A percentile compares a stretch with the other conserved stretches of the same genome.
Conservation (phyloP, 2,888 invertebrate genomes). For the Zygaena filipendulae region DNA sequence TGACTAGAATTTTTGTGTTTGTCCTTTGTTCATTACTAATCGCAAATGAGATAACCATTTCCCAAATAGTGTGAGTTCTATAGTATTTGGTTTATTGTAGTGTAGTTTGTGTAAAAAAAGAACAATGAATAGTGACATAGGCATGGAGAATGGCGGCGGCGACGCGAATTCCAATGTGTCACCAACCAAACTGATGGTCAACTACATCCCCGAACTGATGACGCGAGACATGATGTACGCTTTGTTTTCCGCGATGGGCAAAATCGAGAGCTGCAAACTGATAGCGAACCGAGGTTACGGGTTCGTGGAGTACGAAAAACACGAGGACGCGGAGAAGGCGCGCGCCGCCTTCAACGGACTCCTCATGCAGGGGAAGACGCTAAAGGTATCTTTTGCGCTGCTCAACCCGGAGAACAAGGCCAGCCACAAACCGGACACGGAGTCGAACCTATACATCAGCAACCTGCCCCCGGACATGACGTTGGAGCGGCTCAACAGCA, state of each 20-base stretch:
- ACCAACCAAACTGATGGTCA: conserved; percentile 68
- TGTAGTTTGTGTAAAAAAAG: conserved; percentile 50
- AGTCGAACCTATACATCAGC: conserved; percentile 63
- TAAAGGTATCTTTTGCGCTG: conserved; percentile 63
- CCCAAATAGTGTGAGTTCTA: conserved; percentile 43
- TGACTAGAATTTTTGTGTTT: conserved; percentile 53
- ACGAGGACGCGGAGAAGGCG: conserved; percentile 67
- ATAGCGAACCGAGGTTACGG: conserved; percentile 64
- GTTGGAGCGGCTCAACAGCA: conserved; percentile 51
- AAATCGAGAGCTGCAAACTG: conserved; percentile 62
- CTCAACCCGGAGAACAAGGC: conserved; percentile 63
- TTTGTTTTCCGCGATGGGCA: conserved; percentile 64
- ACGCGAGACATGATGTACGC: conserved; percentile 68
- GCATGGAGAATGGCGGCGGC: conserved; percentile 65
- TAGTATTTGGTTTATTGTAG: conserved; percentile 55
- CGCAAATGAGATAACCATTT: conserved; percentile 58
- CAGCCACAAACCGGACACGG: conserved; percentile 61
- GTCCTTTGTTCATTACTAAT: conserved; percentile 57
- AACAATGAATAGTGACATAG: conserved; percentile 59
- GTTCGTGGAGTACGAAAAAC: conserved; percentile 61
- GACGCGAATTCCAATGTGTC: conserved; percentile 65
- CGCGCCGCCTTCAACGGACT: conserved; percentile 62
- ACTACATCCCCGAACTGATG: conserved; percentile 66
- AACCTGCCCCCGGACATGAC: conserved; percentile 66
- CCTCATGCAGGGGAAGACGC: conserved; percentile 63